Conservation (phyloP, 2,113 vertebrate species). For the Fregata magnificens region DNA sequence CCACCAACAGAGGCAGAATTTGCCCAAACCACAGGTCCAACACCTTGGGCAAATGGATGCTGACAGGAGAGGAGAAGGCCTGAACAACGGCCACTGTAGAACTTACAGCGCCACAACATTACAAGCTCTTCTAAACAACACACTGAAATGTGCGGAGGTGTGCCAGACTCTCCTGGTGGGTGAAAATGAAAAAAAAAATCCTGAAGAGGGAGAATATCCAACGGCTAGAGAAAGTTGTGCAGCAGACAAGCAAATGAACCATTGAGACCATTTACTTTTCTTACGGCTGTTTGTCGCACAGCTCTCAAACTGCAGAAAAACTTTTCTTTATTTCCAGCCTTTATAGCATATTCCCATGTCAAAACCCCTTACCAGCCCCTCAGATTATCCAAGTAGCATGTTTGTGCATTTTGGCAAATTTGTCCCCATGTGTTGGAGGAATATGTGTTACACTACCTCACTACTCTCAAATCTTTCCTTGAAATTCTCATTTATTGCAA, state of each 20-base stretch:
- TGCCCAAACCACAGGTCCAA: not conserved
- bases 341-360: not conserved
- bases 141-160: not conserved
- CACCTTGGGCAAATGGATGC: not conserved
- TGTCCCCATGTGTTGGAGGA: not conserved
- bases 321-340: not conserved
- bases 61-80: not conserved
- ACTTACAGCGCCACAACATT: not conserved
- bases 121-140: not conserved
- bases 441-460: not conserved
- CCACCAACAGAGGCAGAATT: not conserved
- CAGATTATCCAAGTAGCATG: not conserved
- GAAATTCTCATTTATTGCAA: not conserved
- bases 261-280: not conserved
- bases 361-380: not conserved
- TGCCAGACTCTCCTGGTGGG: not conserved
- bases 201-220: not conserved
- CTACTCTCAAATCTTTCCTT: not conserved
- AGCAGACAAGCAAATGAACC: not conserved
- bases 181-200: not conserved
- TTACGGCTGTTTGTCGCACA: not conserved
- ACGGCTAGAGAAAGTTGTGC: not conserved
- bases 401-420: not conserved
- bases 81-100: not conserved
- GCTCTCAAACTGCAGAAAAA: not conserved